These are phyloP conservation scores for Drosophila auraria DNA, from an alignment of 1,140 invertebrate species.

Conservation along the genomic window DNA sequence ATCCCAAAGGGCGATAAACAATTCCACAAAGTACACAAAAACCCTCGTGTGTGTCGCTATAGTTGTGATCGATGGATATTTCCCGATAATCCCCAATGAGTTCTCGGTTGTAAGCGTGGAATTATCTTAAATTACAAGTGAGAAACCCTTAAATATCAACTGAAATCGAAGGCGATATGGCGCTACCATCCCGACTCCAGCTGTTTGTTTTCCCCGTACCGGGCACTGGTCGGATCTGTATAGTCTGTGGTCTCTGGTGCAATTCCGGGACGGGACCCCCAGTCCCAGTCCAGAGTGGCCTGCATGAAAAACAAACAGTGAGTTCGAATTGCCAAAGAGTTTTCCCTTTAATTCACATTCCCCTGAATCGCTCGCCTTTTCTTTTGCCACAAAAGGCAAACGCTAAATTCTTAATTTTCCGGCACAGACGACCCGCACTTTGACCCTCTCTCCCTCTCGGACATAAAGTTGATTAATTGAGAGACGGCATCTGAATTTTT, in stretches of 20 bases:
- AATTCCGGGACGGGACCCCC: conserved; percentile 21
- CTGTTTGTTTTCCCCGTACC: conserved; percentile 1
- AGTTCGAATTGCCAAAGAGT: conserved; percentile 57
- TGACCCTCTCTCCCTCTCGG: conserved; percentile 13
- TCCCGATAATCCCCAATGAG: not conserved
- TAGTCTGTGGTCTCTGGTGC: conserved; percentile 11
- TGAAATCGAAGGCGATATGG: conserved; percentile 7
- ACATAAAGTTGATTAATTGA: conserved; percentile 63
- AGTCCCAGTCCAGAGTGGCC: not conserved
- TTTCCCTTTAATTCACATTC: conserved; percentile 25
- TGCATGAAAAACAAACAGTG: conserved; percentile 38
- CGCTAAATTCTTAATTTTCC: conserved; percentile 14
- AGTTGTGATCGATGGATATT: conserved; percentile 4
- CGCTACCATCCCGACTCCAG: not conserved
- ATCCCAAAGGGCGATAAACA: too few species aligned
- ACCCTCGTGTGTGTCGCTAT: too few species aligned
- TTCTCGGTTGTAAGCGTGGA: not conserved
- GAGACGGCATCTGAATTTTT: conserved; percentile 10
- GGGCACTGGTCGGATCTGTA: conserved; percentile 6
- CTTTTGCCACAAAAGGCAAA: conserved; percentile 14
- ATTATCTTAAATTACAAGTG: not conserved
- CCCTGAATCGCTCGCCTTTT: conserved; percentile 14
- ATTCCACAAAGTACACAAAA: not conserved
- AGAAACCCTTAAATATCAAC: not conserved
- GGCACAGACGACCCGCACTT: conserved; percentile 56